These are phyloP conservation scores for Akabosia matsudoensis DNA, from an alignment of 1,140 invertebrate species.

Conservation along the genomic window DNA sequence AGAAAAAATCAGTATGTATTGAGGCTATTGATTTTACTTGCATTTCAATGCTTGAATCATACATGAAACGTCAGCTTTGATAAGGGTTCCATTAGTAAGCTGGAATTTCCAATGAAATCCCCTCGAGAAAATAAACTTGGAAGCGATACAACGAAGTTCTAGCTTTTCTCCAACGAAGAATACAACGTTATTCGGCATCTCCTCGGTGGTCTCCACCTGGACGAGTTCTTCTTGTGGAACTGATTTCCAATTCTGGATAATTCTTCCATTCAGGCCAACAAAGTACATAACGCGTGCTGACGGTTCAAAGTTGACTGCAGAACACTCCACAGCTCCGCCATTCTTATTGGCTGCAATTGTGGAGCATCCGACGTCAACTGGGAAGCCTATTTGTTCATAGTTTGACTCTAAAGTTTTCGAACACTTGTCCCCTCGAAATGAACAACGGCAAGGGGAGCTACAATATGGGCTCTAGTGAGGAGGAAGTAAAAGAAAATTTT, in stretches of 20 bases:
- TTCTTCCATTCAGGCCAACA: slow-evolving; percentile 15
- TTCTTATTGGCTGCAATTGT: slow-evolving; percentile 18
- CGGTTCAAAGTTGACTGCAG: neutral
- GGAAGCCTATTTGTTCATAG: slow-evolving; percentile 6
- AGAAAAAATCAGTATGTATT: too few relatives aligned
- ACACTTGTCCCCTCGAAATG: slow-evolving; percentile 1
- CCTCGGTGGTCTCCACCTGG: neutral
- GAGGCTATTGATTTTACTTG: too few relatives aligned
- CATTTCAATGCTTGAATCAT: neutral
- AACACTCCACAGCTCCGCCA: slow-evolving; percentile 26
- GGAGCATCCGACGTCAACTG: neutral
- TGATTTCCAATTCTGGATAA: slow-evolving; percentile 22
- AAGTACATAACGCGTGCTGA: slow-evolving; percentile 18
- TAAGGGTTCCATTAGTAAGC: neutral
- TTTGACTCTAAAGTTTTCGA: slow-evolving; percentile 14
- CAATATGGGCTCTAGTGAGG: slow-evolving; percentile 9
- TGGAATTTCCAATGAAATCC: slow-evolving; percentile 29
- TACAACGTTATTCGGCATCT: neutral
- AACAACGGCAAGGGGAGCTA: neutral
- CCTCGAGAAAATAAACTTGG: slow-evolving; percentile 18
- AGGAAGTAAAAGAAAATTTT: neutral
- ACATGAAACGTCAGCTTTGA: neutral
- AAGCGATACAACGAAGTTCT: slow-evolving; percentile 16
- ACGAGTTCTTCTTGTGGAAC: neutral
- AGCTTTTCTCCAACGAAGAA: slow-evolving; percentile 32